Conservation (phyloP, 2,797 vertebrate genomes). For the Ctenopoma multispine region DNA sequence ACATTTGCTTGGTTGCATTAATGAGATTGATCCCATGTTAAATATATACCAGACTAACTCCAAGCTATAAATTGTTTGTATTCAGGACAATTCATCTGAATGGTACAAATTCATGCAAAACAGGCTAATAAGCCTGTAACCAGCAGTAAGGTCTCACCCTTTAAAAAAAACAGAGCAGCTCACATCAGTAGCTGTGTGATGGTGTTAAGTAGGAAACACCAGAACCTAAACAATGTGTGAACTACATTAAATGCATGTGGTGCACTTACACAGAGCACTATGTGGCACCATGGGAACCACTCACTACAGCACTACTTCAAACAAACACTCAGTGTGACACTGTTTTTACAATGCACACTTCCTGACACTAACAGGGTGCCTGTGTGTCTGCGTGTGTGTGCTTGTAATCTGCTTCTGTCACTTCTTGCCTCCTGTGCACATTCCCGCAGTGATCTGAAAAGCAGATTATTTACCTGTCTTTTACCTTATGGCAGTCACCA, state of each 20-base stretch:
- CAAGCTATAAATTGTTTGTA: neutral
- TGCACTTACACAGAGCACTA: constrained; percentile 52
- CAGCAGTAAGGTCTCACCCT: constrained; percentile 19
- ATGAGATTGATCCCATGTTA: neutral
- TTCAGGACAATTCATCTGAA: neutral
- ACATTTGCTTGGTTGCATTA: constrained; percentile 6
- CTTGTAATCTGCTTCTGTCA: constrained; percentile 55
- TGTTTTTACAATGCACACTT: constrained; percentile 77
- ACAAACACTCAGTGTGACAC: constrained; percentile 67
- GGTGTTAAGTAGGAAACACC: constrained; percentile 55
- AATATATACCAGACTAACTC: neutral
- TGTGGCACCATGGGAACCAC: constrained; percentile 65
- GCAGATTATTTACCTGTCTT: constrained; percentile 61
- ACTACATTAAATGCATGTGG: constrained; percentile 67
- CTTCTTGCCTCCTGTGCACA: constrained; percentile 78
- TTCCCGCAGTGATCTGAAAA: constrained; percentile 78
- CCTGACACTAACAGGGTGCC: constrained; percentile 80
- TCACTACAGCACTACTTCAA: constrained; percentile 73
- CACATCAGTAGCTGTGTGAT: constrained; percentile 47
- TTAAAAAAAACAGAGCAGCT: constrained; percentile 20
- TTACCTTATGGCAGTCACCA: constrained; percentile 46
- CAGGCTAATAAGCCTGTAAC: constrained; percentile 25
- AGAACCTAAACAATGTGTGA: constrained; percentile 68
- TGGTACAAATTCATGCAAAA: constrained; percentile 5
- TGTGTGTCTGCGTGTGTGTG: constrained; percentile 53